Evolutionary conservation across 2,888 invertebrate genomes (phyloP).

Genomic region (Lasioglossum morio): DNA sequence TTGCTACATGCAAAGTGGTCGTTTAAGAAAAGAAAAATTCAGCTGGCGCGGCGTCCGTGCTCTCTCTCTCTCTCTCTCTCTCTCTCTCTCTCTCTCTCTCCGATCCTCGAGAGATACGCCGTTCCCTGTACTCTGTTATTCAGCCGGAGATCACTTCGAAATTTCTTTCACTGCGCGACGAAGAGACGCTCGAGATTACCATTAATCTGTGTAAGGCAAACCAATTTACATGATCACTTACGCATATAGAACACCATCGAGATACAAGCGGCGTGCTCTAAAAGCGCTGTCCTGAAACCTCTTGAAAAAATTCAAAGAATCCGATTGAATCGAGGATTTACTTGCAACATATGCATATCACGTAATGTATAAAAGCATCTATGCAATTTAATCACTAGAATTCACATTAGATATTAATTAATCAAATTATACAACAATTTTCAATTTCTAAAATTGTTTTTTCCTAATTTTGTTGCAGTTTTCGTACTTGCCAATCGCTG

Average conservation of each 20-base stretch:
- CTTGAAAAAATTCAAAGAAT: not conserved
- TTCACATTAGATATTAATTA: no score
- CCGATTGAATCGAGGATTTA: not conserved
- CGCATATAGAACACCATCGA: not conserved
- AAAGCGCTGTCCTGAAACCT: not conserved
- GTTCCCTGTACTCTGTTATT: conserved; percentile 58
- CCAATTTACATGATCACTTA: conserved; percentile 3
- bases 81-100: not conserved
- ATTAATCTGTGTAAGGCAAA: not conserved
- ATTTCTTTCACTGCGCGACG: conserved; percentile 1
- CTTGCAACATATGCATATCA: not conserved
- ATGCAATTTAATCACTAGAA: not conserved
- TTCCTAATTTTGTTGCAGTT: no score
- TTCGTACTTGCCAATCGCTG: no score
- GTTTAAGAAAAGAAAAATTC: conserved; percentile 9
- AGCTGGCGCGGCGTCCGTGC: not conserved
- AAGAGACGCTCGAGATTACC: conserved; percentile 45
- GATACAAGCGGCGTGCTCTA: not conserved
- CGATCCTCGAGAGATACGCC: conserved; percentile 2
- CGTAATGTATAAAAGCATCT: not conserved
- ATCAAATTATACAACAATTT: no score
- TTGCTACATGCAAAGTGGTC: conserved; percentile 23
- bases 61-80: not conserved
- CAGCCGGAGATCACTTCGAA: conserved; percentile 27
- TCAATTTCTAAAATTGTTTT: no score